phyloP scores from a whole-genome alignment of 2,113 vertebrate species.

The Ochotona princeps region DNA sequence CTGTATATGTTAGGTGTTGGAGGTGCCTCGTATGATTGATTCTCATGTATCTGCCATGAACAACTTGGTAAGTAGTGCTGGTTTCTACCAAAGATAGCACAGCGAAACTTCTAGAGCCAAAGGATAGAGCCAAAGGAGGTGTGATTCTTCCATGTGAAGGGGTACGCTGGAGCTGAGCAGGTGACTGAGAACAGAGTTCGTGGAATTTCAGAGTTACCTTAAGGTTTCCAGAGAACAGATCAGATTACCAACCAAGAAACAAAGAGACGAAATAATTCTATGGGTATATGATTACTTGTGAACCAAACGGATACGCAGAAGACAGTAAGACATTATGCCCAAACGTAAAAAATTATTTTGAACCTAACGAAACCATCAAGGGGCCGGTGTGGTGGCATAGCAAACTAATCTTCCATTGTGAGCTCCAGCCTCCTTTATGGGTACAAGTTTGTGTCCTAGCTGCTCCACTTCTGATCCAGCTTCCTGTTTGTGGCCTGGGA shows the following conservation, averaged over 20 bases:
- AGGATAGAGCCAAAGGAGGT: background rate
- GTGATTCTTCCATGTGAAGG: background rate
- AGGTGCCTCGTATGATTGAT: background rate
- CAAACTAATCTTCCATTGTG: no score
- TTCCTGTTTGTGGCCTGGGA: no score
- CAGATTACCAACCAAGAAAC: background rate
- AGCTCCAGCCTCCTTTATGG: no score
- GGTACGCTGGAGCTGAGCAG: background rate
- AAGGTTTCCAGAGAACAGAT: background rate
- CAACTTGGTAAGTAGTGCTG: background rate
- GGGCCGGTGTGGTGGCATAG: background rate
- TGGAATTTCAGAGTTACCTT: background rate
- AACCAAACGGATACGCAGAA: background rate
- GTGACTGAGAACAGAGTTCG: background rate
- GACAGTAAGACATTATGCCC: background rate
- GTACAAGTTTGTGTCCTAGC: no score
- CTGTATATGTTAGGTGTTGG: background rate
- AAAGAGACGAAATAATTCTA: background rate
- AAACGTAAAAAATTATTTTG: background rate
- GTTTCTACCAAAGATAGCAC: background rate
- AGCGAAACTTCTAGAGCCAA: background rate
- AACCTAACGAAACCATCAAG: background rate
- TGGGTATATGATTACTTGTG: no score
- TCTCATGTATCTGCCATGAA: background rate
- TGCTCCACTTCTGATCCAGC: no score